These are phyloP conservation scores for Pilophorus perplexus DNA, from an alignment of 2,888 invertebrate species.

Conservation along the genomic window DNA sequence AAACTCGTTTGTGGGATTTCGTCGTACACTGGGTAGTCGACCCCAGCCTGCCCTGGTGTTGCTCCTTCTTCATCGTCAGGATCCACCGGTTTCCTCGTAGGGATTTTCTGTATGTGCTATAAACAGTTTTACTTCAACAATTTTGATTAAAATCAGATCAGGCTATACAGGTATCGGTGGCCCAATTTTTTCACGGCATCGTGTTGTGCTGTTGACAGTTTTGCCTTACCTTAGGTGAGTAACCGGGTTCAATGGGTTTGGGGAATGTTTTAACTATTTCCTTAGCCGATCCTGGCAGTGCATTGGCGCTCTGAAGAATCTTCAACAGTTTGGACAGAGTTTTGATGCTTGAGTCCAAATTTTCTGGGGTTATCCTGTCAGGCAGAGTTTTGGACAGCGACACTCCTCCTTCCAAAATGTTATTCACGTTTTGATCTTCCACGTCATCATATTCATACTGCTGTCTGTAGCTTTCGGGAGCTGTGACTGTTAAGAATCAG, in stretches of 20 bases:
- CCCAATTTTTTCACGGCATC: no score
- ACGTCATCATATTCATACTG: constrained; percentile 36
- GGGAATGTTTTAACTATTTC: constrained; percentile 57
- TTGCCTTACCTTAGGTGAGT: constrained; percentile 27
- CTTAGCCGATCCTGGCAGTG: constrained; percentile 56
- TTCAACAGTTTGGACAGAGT: constrained; percentile 73
- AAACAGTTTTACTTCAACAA: not conserved
- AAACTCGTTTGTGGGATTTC: constrained; percentile 74
- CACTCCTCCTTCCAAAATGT: constrained; percentile 69
- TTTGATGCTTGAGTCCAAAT: constrained; percentile 74
- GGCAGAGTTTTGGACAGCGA: constrained; percentile 74
- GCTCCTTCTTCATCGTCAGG: constrained; percentile 48
- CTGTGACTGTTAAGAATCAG: not conserved
- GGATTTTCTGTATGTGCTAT: constrained; percentile 24
- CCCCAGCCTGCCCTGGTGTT: constrained; percentile 63
- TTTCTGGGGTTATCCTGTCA: constrained; percentile 70
- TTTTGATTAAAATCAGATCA: no score
- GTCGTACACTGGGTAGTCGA: constrained; percentile 77
- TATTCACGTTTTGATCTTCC: constrained; percentile 48
- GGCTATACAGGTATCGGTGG: no score
- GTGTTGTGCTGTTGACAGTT: not conserved
- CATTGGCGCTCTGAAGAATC: constrained; percentile 57
- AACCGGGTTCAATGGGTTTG: constrained; percentile 26
- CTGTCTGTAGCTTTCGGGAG: constrained; percentile 4
- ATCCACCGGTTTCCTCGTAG: constrained; percentile 31